Evolutionary conservation across 2,113 vertebrate genomes (phyloP), one percentile per base, ranked within the genome.

Genomic region (Miniopterus natalensis): DNA sequence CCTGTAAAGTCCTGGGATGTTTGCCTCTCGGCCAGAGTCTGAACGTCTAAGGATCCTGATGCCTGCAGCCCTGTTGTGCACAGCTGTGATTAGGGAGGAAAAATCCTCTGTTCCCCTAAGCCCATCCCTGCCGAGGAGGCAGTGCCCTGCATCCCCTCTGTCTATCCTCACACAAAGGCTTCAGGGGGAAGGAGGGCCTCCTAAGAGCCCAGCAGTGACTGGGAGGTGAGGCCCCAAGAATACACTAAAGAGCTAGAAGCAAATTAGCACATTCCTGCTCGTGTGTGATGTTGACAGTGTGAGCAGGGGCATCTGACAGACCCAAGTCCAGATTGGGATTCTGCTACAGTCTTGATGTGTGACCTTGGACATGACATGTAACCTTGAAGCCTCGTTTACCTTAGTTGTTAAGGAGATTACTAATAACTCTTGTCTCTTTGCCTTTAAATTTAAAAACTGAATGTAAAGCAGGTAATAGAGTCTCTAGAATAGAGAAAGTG

Each of bases 1-100:
- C 97, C 97, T 91, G 95, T 65, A 96, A 98, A 97, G 97, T 96
- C 63, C 97, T 17, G 96, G 84, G 84, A 92, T 31, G 88, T 96
- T 95, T 45, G 63, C 87, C n/a, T 94, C 18, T 0, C 4, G n/a
- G 97, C 92, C 85, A 31, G 93, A 7, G 42, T 66, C 96, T 68
- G 97, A 93, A 65, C 18, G 1, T 88, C 90, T 91, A 49, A 90
- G 96, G 85, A 0, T 13, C 75, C 13, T n/a, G 74, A 29, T 81
- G 97, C 66, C 93, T 70, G 0, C 25, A 81, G 95, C 89, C 88
- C 51, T 6, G 70, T 81, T n/a, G 25, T 23, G 86, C 4, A 15
- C 45, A 53, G 57, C 74, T 77, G 66, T 53, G n/a, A 77, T 79
- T 40, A 42, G 61, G 6, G 6, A 31, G 45, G 75, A 94, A 80